phyloP scores from a whole-genome alignment of 2,113 vertebrate species.

The Nycticorax nycticorax region DNA sequence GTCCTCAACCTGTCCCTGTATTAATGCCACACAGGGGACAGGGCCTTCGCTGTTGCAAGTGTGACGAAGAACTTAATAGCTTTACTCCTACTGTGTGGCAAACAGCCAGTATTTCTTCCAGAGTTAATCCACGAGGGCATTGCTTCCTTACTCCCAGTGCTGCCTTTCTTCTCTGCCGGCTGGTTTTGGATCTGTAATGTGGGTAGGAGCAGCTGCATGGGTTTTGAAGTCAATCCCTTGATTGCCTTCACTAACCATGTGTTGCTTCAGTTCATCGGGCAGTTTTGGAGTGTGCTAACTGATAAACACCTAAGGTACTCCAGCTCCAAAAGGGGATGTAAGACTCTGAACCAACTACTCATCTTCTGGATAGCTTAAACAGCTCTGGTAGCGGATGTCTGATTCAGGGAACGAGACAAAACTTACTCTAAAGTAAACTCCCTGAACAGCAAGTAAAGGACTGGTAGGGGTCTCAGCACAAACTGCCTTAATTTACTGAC shows the following conservation, averaged over 20 bases:
- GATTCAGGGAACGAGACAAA: neutral
- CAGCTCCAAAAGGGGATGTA: neutral
- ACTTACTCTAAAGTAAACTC: neutral
- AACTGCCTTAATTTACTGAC: neutral
- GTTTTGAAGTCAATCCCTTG: neutral
- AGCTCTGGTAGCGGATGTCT: neutral
- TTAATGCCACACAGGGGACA: neutral
- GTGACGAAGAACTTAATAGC: neutral
- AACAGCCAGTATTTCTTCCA: neutral
- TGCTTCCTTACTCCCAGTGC: rapidly evolving
- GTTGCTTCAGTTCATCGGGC: neutral
- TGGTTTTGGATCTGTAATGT: neutral
- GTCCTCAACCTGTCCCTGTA: neutral
- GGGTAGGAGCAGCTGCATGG: neutral
- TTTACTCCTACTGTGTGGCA: neutral
- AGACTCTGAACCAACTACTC: neutral
- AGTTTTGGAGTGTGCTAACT: neutral
- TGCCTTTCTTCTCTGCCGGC: neutral
- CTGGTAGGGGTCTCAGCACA: neutral
- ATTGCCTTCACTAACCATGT: rapidly evolving
- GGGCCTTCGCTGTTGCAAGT: rapidly evolving
- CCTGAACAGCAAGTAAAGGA: rapidly evolving
- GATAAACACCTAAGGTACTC: neutral
- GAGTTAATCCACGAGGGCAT: neutral
- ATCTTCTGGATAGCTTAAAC: neutral